Percentiles rank a stretch among this genome's conserved stretches.
phyloP scores from a whole-genome alignment of 1,140 invertebrate genomes.

The Brachionus angularis region DNA sequence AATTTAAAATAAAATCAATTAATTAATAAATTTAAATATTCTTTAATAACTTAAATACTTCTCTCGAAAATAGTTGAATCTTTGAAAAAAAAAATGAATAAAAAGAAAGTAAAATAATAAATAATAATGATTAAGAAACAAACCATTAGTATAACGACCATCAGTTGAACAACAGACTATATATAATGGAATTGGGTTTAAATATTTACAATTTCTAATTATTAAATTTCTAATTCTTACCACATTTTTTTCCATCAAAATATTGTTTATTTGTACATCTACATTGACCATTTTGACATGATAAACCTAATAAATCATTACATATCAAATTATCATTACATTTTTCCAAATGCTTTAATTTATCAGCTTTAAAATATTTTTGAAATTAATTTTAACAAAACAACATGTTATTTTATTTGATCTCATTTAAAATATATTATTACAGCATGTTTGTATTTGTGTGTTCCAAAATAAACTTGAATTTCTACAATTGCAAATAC shows the following conservation, averaged over 20 bases:
- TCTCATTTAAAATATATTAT: no score
- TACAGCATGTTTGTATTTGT: constrained; percentile 10
- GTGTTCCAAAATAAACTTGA: background rate
- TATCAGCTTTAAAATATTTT: no score
- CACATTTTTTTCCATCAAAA: background rate
- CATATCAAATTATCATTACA: background rate
- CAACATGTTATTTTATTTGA: no score
- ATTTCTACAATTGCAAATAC: background rate
- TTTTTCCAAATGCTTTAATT: no score
- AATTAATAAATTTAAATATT: no score
- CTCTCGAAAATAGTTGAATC: no score
- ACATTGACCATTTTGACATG: background rate
- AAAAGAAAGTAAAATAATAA: background rate
- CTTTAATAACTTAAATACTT: no score
- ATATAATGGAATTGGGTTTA: no score
- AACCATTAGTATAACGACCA: background rate
- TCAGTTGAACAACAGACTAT: background rate
- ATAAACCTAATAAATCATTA: background rate
- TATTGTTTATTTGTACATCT: background rate
- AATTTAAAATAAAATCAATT: background rate
- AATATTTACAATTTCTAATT: background rate
- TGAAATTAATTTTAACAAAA: no score
- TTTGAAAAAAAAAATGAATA: background rate
- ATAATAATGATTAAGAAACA: background rate
- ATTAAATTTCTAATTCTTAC: background rate